Conservation (phyloP, 2,797 vertebrate genomes). For the Harpagifer antarcticus region DNA sequence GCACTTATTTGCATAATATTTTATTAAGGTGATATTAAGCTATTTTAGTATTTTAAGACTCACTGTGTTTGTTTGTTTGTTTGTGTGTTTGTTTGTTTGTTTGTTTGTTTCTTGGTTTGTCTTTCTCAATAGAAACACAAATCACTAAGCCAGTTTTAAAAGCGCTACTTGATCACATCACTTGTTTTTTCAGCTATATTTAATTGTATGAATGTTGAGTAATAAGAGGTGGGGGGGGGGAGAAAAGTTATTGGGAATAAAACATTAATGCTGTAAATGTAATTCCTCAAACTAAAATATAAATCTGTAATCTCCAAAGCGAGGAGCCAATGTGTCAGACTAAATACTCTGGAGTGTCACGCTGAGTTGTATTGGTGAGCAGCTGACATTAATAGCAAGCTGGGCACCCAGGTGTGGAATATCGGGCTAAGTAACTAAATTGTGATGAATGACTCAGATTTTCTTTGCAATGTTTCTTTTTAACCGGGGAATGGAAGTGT, state of each 20-base stretch:
- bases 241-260: conserved; percentile 20
- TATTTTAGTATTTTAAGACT: background rate
- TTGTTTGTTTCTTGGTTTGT: background rate
- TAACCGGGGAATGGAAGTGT: conserved; percentile 14
- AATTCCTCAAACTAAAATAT: conserved; percentile 62
- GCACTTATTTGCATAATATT: background rate
- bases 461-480: conserved; percentile 55
- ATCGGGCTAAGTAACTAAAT: conserved; percentile 80
- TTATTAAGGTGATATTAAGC: background rate
- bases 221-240: conserved; percentile 5
- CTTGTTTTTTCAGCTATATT: background rate
- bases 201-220: background rate
- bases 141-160: background rate
- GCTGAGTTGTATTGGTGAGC: conserved; percentile 68
- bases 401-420: conserved; percentile 79
- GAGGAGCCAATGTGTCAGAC: conserved; percentile 64
- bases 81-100: background rate
- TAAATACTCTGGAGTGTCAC: conserved; percentile 66
- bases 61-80: background rate
- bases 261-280: conserved; percentile 51
- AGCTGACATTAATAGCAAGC: conserved; percentile 74
- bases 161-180: background rate
- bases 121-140: background rate
- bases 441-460: conserved; percentile 78
- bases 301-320: conserved; percentile 63